A percentile compares a stretch with the other conserved stretches of the same genome.
phyloP scores from a whole-genome alignment of 1,140 invertebrate species.

The Xylocopa sonorina region DNA sequence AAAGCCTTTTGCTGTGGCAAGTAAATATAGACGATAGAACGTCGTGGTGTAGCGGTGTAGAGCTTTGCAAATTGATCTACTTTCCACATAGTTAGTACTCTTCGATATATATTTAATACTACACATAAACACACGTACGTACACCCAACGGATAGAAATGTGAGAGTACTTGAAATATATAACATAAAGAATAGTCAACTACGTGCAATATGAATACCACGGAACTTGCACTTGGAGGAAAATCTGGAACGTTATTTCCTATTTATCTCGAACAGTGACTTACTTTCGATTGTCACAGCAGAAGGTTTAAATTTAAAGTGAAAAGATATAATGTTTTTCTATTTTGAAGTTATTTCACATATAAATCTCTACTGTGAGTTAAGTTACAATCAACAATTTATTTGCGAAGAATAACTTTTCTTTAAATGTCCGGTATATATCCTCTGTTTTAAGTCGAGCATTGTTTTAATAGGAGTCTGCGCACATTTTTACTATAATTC shows the following conservation, averaged over 20 bases:
- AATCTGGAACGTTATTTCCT: neutral
- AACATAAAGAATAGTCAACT: neutral
- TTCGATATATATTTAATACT: neutral
- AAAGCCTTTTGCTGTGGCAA: constrained; percentile 10
- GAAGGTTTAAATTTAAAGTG: neutral
- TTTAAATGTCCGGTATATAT: neutral
- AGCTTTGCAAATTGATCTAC: constrained; percentile 17
- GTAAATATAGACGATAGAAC: neutral
- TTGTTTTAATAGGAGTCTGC: neutral
- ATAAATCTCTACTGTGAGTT: neutral
- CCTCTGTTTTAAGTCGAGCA: neutral
- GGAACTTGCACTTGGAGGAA: too few relatives aligned
- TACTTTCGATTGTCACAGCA: constrained; percentile 2
- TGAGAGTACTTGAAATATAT: neutral
- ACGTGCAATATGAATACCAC: too few relatives aligned
- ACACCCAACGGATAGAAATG: neutral
- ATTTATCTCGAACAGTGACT: neutral
- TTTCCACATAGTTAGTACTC: neutral
- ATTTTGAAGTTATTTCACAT: neutral
- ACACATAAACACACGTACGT: neutral
- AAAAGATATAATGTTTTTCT: neutral
- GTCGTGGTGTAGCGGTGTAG: neutral
- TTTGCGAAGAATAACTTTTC: neutral
- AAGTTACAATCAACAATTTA: neutral
- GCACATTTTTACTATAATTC: neutral